Percentiles rank a stretch among this genome's conserved stretches.
Conservation (phyloP, 2,797 vertebrate genomes). For the Sciurus carolinensis region DNA sequence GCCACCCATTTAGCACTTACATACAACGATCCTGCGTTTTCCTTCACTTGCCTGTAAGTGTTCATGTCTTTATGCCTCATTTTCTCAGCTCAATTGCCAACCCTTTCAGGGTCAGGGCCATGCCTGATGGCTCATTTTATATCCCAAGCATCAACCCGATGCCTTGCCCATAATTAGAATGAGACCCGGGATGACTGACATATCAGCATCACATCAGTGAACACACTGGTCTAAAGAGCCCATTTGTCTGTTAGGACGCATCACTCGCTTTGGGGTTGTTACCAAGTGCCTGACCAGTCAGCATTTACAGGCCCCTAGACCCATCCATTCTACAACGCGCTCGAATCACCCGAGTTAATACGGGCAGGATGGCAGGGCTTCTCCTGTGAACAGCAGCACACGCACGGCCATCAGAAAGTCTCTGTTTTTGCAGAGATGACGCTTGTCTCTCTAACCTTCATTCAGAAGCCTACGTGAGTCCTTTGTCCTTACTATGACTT, state of each 20-base stretch:
- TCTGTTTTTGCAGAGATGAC: not conserved
- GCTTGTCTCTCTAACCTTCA: not conserved
- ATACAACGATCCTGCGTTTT: not conserved
- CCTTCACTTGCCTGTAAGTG: not conserved
- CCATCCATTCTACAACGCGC: not conserved
- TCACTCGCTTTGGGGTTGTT: not conserved
- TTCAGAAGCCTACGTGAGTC: not conserved
- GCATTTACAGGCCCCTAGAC: not conserved
- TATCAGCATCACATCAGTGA: not conserved
- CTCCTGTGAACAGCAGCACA: not conserved
- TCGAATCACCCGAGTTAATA: not conserved
- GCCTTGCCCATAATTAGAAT: not conserved
- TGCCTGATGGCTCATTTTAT: not conserved
- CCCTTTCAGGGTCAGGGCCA: conserved; percentile 40
- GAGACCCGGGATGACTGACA: not conserved
- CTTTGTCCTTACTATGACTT: not conserved
- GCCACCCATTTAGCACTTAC: not conserved
- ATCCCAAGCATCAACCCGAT: not conserved
- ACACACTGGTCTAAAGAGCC: not conserved
- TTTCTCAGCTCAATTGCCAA: conserved; percentile 46
- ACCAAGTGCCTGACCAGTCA: not conserved
- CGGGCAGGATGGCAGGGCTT: not conserved
- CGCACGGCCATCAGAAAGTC: not conserved
- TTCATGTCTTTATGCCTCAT: not conserved
- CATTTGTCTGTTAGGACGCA: conserved; percentile 47